These are phyloP conservation scores for Sebastes vulpes DNA, from an alignment of 2,797 vertebrate genomes.

Conservation along the genomic window DNA sequence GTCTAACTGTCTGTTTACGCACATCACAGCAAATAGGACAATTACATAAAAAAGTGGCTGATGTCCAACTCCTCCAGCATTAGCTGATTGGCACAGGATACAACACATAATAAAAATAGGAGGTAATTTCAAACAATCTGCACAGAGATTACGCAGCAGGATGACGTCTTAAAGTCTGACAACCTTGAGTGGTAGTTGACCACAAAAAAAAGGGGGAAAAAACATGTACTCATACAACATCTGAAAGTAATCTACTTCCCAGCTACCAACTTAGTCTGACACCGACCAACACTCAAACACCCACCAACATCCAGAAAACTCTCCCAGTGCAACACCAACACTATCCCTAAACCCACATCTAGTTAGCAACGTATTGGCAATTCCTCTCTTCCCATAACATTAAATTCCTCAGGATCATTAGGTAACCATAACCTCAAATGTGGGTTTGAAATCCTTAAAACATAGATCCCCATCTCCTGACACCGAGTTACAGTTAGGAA, in stretches of 20 bases:
- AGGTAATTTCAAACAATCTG: conserved; percentile 36
- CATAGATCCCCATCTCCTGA: conserved; percentile 10
- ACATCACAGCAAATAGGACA: neutral
- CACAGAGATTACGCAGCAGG: conserved; percentile 26
- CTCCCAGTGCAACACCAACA: conserved; percentile 25
- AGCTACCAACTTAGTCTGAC: conserved; percentile 43
- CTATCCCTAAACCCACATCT: conserved; percentile 26
- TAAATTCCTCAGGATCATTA: conserved; percentile 45
- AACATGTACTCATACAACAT: conserved; percentile 32
- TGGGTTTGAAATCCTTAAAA: conserved; percentile 51
- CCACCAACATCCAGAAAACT: neutral
- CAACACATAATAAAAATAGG: conserved; percentile 38
- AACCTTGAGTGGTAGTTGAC: conserved; percentile 32
- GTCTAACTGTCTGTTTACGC: neutral
- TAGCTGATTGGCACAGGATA: conserved; percentile 23
- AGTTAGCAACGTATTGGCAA: conserved; percentile 22
- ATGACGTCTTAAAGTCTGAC: conserved; percentile 47
- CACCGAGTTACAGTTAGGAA: conserved; percentile 46
- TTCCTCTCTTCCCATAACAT: conserved; percentile 19
- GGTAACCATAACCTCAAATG: conserved; percentile 57
- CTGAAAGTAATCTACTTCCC: conserved; percentile 54
- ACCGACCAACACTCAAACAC: conserved; percentile 15
- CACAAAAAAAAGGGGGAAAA: conserved; percentile 15
- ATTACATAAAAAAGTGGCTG: neutral
- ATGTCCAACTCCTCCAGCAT: conserved; percentile 4